Conservation (phyloP, 1,140 invertebrate species). For the Caenorhabditis briggsae region DNA sequence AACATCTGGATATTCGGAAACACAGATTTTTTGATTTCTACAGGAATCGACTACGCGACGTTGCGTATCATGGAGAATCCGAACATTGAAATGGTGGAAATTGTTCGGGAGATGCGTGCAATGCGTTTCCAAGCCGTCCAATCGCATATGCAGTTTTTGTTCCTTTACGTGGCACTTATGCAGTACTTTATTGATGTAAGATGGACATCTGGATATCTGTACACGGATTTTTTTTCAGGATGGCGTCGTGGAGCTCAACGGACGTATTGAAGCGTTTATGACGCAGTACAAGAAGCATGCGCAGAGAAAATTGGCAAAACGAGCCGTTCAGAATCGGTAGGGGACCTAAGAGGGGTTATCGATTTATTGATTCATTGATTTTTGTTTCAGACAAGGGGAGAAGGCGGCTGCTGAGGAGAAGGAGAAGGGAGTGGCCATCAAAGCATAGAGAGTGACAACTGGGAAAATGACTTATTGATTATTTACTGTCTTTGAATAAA, state of each 20-base stretch:
- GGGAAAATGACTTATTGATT: too few relatives aligned
- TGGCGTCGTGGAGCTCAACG: constrained; percentile 5
- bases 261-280: constrained; percentile 42
- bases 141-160: constrained; percentile 34
- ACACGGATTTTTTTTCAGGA: background rate
- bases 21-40: background rate
- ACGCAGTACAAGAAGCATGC: constrained; percentile 24
- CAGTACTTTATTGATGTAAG: constrained; percentile 30
- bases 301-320: constrained; percentile 21
- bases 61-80: constrained; percentile 40
- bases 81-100: constrained; percentile 43
- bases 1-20: background rate
- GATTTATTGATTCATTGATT: background rate
- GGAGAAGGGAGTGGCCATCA: background rate
- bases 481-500: too few relatives aligned
- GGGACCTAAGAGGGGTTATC: background rate
- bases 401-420: constrained; percentile 14
- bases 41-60: constrained; percentile 37
- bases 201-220: background rate
- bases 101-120: constrained; percentile 38
- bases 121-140: constrained; percentile 49
- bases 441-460: too few relatives aligned
- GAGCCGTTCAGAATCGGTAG: constrained; percentile 23
- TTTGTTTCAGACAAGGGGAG: constrained; percentile 10
- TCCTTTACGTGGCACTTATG: constrained; percentile 20